Evolutionary conservation across 2,113 vertebrate genomes (phyloP).

Genomic region (Hymenochirus boettgeri): DNA sequence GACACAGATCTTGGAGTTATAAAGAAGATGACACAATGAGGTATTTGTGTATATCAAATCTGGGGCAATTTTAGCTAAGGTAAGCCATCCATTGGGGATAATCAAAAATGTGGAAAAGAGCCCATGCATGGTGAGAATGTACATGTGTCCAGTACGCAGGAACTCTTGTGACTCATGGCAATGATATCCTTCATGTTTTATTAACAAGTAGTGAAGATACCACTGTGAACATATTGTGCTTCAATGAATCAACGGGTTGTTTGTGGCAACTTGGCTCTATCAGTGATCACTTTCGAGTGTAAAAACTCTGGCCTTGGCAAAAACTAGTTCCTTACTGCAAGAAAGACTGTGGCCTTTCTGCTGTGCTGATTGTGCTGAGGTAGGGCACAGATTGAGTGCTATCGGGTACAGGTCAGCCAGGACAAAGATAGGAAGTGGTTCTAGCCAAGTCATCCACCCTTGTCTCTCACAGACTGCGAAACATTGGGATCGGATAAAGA

Average conservation of each 20-base stretch:
- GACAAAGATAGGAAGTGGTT: conserved; percentile 46
- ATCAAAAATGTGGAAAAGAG: conserved; percentile 65
- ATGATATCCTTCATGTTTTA: conserved; percentile 55
- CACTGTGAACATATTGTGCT: conserved; percentile 61
- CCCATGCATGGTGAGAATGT: conserved; percentile 82
- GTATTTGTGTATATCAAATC: conserved; percentile 78
- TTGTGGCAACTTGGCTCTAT: conserved; percentile 68
- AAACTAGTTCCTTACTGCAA: not conserved
- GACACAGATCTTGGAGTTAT: conserved; percentile 90
- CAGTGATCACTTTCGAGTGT: conserved; percentile 86
- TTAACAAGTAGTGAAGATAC: conserved; percentile 87
- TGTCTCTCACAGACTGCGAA: conserved; percentile 81
- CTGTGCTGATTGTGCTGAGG: conserved; percentile 79
- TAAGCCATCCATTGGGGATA: not conserved
- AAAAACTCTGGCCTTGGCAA: conserved; percentile 60
- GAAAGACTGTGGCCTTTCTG: conserved; percentile 35
- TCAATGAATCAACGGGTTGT: conserved; percentile 50
- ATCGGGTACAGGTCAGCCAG: conserved; percentile 62
- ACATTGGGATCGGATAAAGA: conserved; percentile 79
- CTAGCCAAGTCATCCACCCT: conserved; percentile 82
- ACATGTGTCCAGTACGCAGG: conserved; percentile 74
- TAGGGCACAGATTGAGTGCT: conserved; percentile 85
- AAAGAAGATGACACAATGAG: conserved; percentile 44
- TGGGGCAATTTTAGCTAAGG: conserved; percentile 69
- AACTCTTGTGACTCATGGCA: conserved; percentile 1